Percentiles rank a stretch among this genome's conserved stretches.
phyloP scores from a whole-genome alignment of 2,797 vertebrate species.

The Cryptoprocta ferox region DNA sequence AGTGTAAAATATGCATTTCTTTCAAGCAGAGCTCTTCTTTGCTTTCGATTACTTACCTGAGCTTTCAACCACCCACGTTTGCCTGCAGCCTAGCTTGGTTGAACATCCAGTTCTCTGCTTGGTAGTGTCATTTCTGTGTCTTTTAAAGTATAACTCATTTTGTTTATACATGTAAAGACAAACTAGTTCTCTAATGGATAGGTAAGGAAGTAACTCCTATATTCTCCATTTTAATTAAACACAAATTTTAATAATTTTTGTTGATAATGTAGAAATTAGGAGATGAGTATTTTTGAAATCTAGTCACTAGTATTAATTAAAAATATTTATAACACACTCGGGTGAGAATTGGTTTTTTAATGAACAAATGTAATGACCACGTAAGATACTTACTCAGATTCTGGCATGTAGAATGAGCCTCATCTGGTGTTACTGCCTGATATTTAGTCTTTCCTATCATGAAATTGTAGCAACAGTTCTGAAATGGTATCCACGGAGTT shows the following conservation, averaged over 20 bases:
- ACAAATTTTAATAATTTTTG: neutral
- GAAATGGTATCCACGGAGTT: slow-evolving; percentile 96
- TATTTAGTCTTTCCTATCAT: slow-evolving; percentile 90
- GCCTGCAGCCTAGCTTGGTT: neutral
- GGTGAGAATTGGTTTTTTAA: neutral
- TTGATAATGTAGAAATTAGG: slow-evolving; percentile 5
- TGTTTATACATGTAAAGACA: neutral
- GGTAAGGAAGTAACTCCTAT: neutral
- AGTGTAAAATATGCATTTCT: neutral
- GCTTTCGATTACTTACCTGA: neutral
- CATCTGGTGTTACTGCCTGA: slow-evolving; percentile 79
- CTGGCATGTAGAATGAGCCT: slow-evolving; percentile 88
- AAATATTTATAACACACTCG: neutral
- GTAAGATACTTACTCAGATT: slow-evolving; percentile 88
- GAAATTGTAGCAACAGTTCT: slow-evolving; percentile 95
- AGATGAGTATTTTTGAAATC: neutral
- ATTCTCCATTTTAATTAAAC: neutral
- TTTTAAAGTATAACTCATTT: slow-evolving; percentile 12
- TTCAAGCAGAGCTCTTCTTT: neutral
- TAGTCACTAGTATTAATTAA: neutral
- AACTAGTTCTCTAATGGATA: neutral
- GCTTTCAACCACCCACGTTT: neutral
- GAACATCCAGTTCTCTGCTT: neutral
- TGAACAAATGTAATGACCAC: neutral
- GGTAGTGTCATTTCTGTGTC: neutral